phyloP scores from a whole-genome alignment of 64 coral and sea anemone genomes.

The Stylophora pistillata region DNA sequence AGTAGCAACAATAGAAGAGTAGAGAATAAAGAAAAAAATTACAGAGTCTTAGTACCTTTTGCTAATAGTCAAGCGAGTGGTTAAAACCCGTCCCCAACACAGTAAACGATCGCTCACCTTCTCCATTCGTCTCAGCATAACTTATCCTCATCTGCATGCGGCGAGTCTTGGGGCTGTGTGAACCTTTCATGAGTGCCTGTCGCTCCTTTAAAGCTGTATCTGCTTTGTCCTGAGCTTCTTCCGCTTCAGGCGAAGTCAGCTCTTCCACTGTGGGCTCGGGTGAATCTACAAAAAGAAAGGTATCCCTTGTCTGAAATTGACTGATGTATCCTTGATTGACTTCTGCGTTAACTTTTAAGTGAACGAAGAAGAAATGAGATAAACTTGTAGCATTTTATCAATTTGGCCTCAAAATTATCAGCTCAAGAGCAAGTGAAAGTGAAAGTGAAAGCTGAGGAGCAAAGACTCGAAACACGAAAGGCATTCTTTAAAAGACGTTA shows the following conservation, averaged over 20 bases:
- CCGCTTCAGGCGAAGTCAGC: slow-evolving; percentile 21
- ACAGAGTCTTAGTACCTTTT: no score
- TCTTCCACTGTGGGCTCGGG: not conserved
- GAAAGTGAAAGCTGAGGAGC: no score
- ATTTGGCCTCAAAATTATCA: no score
- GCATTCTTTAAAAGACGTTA: no score
- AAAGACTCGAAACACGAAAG: no score
- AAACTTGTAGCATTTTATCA: no score
- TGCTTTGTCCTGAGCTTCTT: slow-evolving; percentile 37
- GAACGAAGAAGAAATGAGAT: not conserved
- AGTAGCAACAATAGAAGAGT: no score
- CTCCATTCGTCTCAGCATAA: slow-evolving; percentile 69
- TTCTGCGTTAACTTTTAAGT: not conserved
- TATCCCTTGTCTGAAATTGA: not conserved
- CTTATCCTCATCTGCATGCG: slow-evolving; percentile 93
- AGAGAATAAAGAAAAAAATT: no score
- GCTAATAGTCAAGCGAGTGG: not conserved
- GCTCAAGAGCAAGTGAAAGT: no score
- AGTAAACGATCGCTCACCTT: slow-evolving; percentile 41
- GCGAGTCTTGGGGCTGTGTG: slow-evolving; percentile 63
- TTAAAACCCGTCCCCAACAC: not conserved
- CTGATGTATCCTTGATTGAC: not conserved
- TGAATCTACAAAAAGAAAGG: not conserved
- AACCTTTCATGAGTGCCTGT: slow-evolving; percentile 29
- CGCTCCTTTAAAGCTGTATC: slow-evolving; percentile 40